Evolutionary conservation across 2,797 vertebrate genomes (phyloP), one percentile per base, ranked within the genome.

Genomic region (Lithobates sylvaticus): DNA sequence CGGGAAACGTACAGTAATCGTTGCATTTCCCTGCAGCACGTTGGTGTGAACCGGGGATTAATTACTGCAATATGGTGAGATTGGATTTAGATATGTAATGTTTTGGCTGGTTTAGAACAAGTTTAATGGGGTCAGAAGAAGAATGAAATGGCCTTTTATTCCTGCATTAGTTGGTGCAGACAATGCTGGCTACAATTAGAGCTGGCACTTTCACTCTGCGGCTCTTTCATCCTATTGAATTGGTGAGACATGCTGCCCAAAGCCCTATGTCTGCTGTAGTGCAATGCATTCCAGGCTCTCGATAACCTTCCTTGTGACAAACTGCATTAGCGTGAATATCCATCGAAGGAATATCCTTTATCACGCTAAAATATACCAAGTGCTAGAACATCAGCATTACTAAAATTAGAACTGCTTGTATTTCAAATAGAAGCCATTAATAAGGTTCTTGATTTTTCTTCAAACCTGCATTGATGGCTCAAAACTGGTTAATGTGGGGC

Each of bases 191-290:
- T 72, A 18, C 58, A 73, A 73, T 84, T 50, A n/a, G 12, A 32
- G 76, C 26, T 47, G 58, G 36, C 54, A 10, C 44, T 68, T 32
- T 74, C 77, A 34, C 39, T 44, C 58, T 79, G n/a, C 70, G 67
- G 36, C 26, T 34, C 36, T 85, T 79, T 64, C 54, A 85, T 79
- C 76, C 75, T 75, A n/a, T 15, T 80, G 58, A 67, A 69, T 80
- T 32, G 3, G 15, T 73, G 54, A 79, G 70, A 80, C 58, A 36
- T 23, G 16, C 44, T 71, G 27, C 65, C 34, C 32, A 18, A 5
- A 83, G 18, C 64, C 15, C 15, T 26, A 15, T 75, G 44, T 86
- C 61, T 76, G 78, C 42, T 42, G 27, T 68, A 68, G 8, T 73
- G 44, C 10, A 54, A 15, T 18, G 69, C 21, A 61, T 80, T 42